Base-by-base conservation (phyloP, 2,888 invertebrate genomes). In the Chaetogeoica ovagalla region DNA sequence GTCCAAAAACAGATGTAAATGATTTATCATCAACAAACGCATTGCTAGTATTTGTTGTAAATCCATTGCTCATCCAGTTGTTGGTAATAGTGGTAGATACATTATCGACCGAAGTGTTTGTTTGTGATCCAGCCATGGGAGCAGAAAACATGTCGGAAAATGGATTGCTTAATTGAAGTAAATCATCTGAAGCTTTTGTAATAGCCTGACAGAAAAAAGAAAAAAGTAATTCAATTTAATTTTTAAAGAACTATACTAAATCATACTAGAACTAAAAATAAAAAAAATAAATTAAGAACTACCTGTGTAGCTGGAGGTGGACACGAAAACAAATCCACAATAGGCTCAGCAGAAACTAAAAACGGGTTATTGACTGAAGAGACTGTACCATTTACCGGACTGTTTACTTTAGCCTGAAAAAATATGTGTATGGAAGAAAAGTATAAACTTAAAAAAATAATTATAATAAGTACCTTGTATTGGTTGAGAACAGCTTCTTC, bases 401-500 rank as follows among this genome's bases (percentile, higher is more conserved):
- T 94, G 84, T 92, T 92, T 82, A 94, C 91, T 87, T 95, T 95
- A 82, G 91, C 90, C 91, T 92, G 85, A 66, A 86, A 85, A 81
- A 15, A 81, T 39, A 76, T 43, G 43, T 43, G 19, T 39, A 37
- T 55, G 30, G 37, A 48, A 65, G 4, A 17, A 74, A 48, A 48
- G 7, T 13, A 48, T 13, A 48, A 48, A 48, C 13, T 13, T 48
- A 48, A 3, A 11, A 21, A 17, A 39, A 37, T n/a, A 11, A n/a
- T 1, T n/a, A 60, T 13, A 48, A 48, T 30, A 19, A 37, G 19
- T 86, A 95, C 97, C 92, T 97, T 97, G 87, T 96, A 94, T 87
- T 95, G 94, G 87, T 94, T 96, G 90, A 98, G 93, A 81, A 94
- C 94, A 43, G 96, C 96, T 86, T 97, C 97, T 86, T 99, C 98